These are phyloP conservation scores for Drosophila tripunctata DNA, from an alignment of 2,888 invertebrate species.

Conservation along the genomic window DNA sequence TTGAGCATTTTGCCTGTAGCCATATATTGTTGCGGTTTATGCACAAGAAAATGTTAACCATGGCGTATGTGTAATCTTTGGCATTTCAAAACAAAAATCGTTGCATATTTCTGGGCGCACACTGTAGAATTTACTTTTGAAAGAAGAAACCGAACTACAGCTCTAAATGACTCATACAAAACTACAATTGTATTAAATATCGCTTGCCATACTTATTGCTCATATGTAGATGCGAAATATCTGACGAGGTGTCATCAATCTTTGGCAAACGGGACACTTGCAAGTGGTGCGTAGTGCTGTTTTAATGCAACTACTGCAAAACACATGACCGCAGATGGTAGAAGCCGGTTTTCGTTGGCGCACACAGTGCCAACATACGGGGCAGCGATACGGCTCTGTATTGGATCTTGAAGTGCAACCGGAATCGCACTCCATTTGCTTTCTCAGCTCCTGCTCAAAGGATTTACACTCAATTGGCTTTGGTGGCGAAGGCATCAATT, in stretches of 20 bases:
- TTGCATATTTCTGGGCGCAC: conserved; percentile 34
- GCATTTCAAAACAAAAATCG: conserved; percentile 18
- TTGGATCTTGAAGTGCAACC: neutral
- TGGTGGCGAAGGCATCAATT: neutral
- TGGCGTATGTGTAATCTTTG: conserved; percentile 36
- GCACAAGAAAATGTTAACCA: conserved; percentile 3
- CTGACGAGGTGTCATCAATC: conserved; percentile 14
- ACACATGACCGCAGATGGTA: conserved; percentile 58
- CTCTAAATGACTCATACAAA: too few relatives aligned
- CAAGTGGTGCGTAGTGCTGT: conserved; percentile 31
- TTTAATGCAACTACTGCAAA: conserved; percentile 48
- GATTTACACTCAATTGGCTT: neutral
- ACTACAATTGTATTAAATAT: too few relatives aligned
- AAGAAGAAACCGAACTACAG: too few relatives aligned
- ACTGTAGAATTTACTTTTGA: conserved; percentile 4
- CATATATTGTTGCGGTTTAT: conserved; percentile 53
- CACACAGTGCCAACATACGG: conserved; percentile 42
- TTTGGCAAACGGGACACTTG: conserved; percentile 56
- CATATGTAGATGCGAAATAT: conserved; percentile 47
- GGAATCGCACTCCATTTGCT: neutral
- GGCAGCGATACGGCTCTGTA: conserved; percentile 42
- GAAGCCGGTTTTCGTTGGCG: conserved; percentile 38
- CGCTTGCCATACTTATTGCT: too few relatives aligned
- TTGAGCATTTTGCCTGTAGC: conserved; percentile 11
- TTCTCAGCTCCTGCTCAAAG: neutral